These are phyloP conservation scores for Hemicrepidius hirtus DNA, from an alignment of 2,888 invertebrate genomes.

Conservation along the genomic window DNA sequence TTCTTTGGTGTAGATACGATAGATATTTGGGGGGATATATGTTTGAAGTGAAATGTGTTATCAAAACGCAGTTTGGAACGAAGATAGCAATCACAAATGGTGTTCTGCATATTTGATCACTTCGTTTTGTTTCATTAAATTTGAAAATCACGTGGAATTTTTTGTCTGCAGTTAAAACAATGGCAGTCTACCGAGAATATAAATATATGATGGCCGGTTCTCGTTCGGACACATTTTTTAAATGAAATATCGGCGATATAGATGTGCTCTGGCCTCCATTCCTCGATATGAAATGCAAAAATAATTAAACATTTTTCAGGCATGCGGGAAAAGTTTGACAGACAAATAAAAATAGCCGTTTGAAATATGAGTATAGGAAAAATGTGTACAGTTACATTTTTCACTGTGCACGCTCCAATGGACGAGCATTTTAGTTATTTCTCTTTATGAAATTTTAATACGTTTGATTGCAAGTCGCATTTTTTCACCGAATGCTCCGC, in stretches of 20 bases:
- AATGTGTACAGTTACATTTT: constrained; percentile 63
- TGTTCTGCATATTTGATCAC: constrained; percentile 71
- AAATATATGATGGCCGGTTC: constrained; percentile 72
- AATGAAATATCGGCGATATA: constrained; percentile 73
- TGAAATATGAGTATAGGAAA: constrained; percentile 72
- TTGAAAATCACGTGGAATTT: constrained; percentile 72
- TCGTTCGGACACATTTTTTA: constrained; percentile 72
- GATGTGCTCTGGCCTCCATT: constrained; percentile 68
- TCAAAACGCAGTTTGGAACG: constrained; percentile 14
- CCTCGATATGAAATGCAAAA: constrained; percentile 73
- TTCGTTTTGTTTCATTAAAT: constrained; percentile 70
- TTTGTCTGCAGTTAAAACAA: constrained; percentile 68
- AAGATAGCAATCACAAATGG: constrained; percentile 64
- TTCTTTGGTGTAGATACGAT: too few species aligned
- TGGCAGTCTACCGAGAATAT: constrained; percentile 71
- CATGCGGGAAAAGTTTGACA: constrained; percentile 73
- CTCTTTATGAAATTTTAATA: constrained; percentile 67
- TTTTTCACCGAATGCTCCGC: constrained; percentile 5
- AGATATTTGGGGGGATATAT: too few species aligned
- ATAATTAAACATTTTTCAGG: constrained; percentile 74
- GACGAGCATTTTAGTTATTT: constrained; percentile 64
- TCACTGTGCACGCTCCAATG: constrained; percentile 59
- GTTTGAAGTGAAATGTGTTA: too few species aligned
- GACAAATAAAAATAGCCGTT: constrained; percentile 73
- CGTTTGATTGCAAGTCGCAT: constrained; percentile 66